Evolutionary conservation across 2,888 invertebrate species (phyloP).

Genomic region (Hemithea aestivaria): DNA sequence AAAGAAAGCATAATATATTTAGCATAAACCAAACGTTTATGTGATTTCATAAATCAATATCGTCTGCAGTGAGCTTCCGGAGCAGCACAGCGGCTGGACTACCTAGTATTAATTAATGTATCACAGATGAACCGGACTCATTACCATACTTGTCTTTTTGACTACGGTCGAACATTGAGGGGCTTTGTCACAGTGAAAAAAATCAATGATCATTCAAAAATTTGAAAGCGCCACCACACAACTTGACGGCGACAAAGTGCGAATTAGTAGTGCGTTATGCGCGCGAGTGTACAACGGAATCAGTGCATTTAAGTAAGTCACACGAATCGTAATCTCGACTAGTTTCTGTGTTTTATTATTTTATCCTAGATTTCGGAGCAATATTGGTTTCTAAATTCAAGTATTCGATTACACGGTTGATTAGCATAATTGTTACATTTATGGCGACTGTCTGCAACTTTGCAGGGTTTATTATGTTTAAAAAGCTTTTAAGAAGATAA

Average conservation of each 20-base stretch:
- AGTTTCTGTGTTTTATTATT: constrained; percentile 53
- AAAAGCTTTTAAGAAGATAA: constrained; percentile 16
- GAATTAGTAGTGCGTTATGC: neutral
- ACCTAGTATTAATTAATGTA: constrained; percentile 42
- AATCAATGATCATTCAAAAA: neutral
- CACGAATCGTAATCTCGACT: constrained; percentile 30
- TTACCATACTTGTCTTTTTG: constrained; percentile 44
- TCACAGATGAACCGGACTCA: constrained; percentile 35
- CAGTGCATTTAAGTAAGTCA: constrained; percentile 44
- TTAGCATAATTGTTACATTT: constrained; percentile 36
- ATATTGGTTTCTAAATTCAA: constrained; percentile 46
- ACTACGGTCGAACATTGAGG: neutral
- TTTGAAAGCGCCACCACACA: too few relatives aligned
- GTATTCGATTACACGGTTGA: constrained; percentile 34
- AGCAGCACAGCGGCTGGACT: constrained; percentile 28
- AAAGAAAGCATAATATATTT: constrained; percentile 30
- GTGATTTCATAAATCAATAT: constrained; percentile 53
- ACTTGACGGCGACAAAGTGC: constrained; percentile 3
- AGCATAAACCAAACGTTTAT: constrained; percentile 45
- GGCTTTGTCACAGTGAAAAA: constrained; percentile 6
- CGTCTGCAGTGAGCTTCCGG: constrained; percentile 62
- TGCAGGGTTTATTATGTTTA: constrained; percentile 23
- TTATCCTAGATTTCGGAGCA: constrained; percentile 51
- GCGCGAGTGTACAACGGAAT: constrained; percentile 21
- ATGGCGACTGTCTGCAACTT: constrained; percentile 23